Base-by-base conservation (phyloP, 2,797 vertebrate species). In the Falco berigora region DNA sequence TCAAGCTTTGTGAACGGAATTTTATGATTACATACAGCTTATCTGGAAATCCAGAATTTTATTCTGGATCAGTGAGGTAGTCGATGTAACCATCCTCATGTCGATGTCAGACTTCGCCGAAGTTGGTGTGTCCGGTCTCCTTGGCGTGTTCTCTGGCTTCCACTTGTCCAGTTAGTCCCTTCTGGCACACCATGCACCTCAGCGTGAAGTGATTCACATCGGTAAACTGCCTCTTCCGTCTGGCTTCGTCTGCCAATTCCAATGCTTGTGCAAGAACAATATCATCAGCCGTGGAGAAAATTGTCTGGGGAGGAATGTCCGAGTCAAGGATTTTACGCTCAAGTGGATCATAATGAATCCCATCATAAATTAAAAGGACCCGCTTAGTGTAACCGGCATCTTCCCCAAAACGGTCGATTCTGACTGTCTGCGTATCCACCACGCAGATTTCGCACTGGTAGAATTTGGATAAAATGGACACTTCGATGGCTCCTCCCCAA, bases 381-480 rank as follows among this genome's bases (percentile, higher is more conserved):
- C 99, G 98, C 95, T 98, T 99, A 46, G 96, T 96, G 97, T 99
- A 99, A 32, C 99, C 99, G 0, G 98, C 99, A 21, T 99, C 99
- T 96, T 99, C 99, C 30, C 99, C 99, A 36, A 99, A 99, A 25
- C 99, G 98, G 96, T 99, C 99, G 67, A 99, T 99, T n/a, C 99
- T 98, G 50, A 99, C 99, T 0, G 99, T 99, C 97, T 99, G 99
- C 22, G 99, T 99, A 97, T 99, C 99, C 88, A 99, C 99, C 91
- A 99, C 99, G 27, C 99, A 99, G 97, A 99, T 99, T 96, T 99
- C 99, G 10, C 99, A 99, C 84, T 99, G 99, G 98, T 99, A 99
- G 93, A 99, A 99, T 93, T 99, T 99, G 78, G 99, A 99, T 28
- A 99, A 97, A 88, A 99, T 99, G 15, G 99, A 99, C 77, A 99